Conservation (phyloP, 2,888 invertebrate genomes). For the Conistra vaccinii region DNA sequence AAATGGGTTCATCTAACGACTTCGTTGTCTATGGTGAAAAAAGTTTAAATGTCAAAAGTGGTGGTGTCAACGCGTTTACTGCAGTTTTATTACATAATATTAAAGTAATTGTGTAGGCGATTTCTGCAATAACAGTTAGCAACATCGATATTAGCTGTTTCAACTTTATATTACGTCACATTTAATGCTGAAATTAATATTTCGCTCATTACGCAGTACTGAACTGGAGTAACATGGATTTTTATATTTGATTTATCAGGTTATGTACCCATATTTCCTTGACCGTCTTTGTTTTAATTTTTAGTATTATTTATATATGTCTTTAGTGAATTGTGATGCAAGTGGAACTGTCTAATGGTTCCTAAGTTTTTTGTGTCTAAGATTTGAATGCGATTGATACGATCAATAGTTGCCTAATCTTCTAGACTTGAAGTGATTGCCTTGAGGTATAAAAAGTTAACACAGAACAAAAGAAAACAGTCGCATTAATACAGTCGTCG, state of each 20-base stretch:
- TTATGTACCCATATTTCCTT: constrained; percentile 11
- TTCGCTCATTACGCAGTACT: constrained; percentile 49
- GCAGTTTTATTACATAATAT: constrained; percentile 59
- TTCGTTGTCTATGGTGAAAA: constrained; percentile 35
- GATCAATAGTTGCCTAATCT: constrained; percentile 18
- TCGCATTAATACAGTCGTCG: constrained; percentile 33
- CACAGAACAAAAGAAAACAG: constrained; percentile 38
- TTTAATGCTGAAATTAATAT: constrained; percentile 62
- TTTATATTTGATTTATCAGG: constrained; percentile 33
- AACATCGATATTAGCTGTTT: constrained; percentile 61
- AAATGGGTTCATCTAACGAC: background rate
- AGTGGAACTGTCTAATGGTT: background rate
- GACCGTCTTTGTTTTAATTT: background rate
- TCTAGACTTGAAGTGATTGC: constrained; percentile 7
- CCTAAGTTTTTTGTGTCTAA: background rate
- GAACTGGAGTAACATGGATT: constrained; percentile 27
- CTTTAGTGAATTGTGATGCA: background rate
- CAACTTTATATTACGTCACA: constrained; percentile 54
- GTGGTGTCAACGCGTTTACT: constrained; percentile 47
- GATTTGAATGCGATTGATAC: constrained; percentile 10
- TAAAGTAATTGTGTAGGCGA: constrained; percentile 54
- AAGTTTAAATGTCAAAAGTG: constrained; percentile 36
- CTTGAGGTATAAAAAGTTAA: constrained; percentile 23
- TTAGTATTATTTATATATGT: background rate
- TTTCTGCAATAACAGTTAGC: constrained; percentile 62